Evolutionary conservation across 1,140 invertebrate species (phyloP).

Genomic region (Eurosta solidaginis): DNA sequence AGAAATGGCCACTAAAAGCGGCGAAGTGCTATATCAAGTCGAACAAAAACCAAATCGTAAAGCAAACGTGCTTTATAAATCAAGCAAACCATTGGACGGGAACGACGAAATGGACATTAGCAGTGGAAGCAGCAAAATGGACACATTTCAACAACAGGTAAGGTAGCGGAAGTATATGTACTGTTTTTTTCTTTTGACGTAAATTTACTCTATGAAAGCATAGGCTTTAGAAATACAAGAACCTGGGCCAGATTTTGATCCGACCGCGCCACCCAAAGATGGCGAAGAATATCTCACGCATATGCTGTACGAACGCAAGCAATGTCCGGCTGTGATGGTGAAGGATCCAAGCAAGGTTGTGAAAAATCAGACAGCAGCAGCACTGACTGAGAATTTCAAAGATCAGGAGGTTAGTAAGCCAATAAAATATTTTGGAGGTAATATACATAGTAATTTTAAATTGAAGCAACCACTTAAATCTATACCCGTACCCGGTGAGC

Average conservation of each 20-base stretch:
- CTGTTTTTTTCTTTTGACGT: background rate
- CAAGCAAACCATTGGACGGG: background rate
- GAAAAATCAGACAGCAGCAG: background rate
- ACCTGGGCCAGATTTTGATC: constrained; percentile 51
- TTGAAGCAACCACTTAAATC: background rate
- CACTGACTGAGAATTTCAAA: background rate
- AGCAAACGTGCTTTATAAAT: background rate
- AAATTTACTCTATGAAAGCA: background rate
- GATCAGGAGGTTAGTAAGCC: background rate
- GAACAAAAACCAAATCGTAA: background rate
- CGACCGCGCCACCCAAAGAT: constrained; percentile 42
- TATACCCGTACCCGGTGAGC: constrained; percentile 30
- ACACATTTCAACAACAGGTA: constrained; percentile 47
- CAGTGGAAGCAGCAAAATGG: constrained; percentile 27
- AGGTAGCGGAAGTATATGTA: background rate
- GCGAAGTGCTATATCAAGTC: background rate
- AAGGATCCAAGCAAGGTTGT: constrained; percentile 39
- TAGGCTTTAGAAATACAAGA: constrained; percentile 51
- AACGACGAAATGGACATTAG: constrained; percentile 17
- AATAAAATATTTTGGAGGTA: background rate
- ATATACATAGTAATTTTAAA: background rate
- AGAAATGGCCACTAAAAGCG: background rate
- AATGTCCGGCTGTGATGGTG: constrained; percentile 50
- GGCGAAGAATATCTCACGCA: constrained; percentile 55
- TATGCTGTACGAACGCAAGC: constrained; percentile 53